These are phyloP conservation scores for Drosophila paranaensis DNA, from an alignment of 2,888 invertebrate genomes.

Conservation along the genomic window DNA sequence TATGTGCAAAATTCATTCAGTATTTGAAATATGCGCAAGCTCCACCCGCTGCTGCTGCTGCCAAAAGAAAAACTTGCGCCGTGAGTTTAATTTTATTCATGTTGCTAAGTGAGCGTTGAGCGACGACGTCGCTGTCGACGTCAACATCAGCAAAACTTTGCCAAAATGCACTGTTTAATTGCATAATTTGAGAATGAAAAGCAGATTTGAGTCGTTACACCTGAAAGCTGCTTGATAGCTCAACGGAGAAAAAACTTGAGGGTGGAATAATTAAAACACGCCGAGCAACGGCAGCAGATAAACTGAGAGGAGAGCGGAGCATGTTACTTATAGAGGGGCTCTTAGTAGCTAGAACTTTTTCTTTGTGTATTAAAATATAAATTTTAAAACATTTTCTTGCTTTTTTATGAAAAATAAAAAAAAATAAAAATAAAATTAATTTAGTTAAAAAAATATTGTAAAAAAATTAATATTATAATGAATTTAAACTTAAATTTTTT, in stretches of 20 bases:
- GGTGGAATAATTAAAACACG: slow-evolving; percentile 15
- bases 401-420: too few relatives aligned
- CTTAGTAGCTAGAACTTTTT: too few relatives aligned
- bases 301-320: background rate
- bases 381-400: too few relatives aligned
- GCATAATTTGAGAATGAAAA: slow-evolving; percentile 74
- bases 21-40: slow-evolving; percentile 77
- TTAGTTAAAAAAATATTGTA: too few relatives aligned
- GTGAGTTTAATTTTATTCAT: slow-evolving; percentile 79
- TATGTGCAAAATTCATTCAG: slow-evolving; percentile 81
- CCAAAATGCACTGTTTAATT: slow-evolving; percentile 75
- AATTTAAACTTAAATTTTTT: too few relatives aligned
- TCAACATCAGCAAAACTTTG: slow-evolving; percentile 51
- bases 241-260: slow-evolving; percentile 5
- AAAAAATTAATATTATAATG: too few relatives aligned
- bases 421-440: too few relatives aligned
- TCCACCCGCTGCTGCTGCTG: slow-evolving; percentile 44
- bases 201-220: slow-evolving; percentile 66
- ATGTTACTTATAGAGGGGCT: background rate
- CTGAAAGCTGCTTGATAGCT: slow-evolving; percentile 47
- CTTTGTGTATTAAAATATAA: too few relatives aligned
- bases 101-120: slow-evolving; percentile 78
- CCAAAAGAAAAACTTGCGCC: slow-evolving; percentile 71
- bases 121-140: slow-evolving; percentile 35
- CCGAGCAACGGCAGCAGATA: background rate